Percentiles rank a stretch among this genome's conserved stretches.
phyloP scores from a whole-genome alignment of 2,797 vertebrate species.

The Micropoecilia bifurca region DNA sequence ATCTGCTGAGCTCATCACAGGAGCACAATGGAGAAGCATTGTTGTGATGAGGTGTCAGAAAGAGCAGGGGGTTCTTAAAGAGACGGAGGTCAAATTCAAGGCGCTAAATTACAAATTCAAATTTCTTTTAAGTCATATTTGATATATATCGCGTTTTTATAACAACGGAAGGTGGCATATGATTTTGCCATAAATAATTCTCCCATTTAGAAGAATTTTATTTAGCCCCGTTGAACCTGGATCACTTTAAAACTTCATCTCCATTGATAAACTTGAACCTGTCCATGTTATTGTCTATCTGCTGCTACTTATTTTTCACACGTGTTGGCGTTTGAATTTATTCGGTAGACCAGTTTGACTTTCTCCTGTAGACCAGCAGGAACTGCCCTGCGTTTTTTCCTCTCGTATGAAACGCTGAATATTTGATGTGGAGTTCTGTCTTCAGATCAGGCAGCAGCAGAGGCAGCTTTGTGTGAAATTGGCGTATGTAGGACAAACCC shows the following conservation, averaged over 20 bases:
- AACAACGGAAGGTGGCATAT: too few relatives aligned
- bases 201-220: not conserved
- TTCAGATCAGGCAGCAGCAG: constrained; percentile 58
- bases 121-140: too few relatives aligned
- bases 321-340: constrained; percentile 35
- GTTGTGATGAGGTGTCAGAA: too few relatives aligned
- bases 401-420: constrained; percentile 70
- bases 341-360: constrained; percentile 50
- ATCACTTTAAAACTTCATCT: not conserved
- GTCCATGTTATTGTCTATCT: not conserved
- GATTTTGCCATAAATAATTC: too few relatives aligned
- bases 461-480: constrained; percentile 63
- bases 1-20: too few relatives aligned
- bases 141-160: too few relatives aligned
- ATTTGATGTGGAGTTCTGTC: constrained; percentile 76
- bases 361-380: constrained; percentile 44
- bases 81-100: too few relatives aligned
- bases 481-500: constrained; percentile 71
- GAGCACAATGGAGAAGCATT: too few relatives aligned
- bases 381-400: constrained; percentile 47
- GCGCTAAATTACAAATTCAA: too few relatives aligned
- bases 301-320: constrained; percentile 30
- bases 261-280: not conserved
- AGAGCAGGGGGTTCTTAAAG: too few relatives aligned
- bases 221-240: not conserved